phyloP scores from a whole-genome alignment of 2,888 invertebrate genomes.

The Orthosia gracilis region DNA sequence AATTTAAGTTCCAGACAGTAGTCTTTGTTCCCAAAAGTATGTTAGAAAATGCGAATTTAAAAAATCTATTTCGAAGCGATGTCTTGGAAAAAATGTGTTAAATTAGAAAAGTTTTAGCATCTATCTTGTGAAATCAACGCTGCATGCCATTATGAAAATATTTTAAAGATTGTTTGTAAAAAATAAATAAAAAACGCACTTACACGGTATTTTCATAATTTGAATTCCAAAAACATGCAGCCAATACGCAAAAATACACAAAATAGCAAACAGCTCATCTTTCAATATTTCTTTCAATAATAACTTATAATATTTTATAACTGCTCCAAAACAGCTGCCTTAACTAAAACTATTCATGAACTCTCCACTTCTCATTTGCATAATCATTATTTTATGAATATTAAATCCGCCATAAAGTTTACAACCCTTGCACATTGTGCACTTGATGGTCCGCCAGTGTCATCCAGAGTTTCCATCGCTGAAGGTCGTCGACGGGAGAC shows the following conservation, averaged over 20 bases:
- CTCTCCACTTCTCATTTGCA: conserved; percentile 52
- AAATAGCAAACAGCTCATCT: neutral
- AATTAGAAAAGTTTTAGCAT: conserved; percentile 43
- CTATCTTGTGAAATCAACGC: conserved; percentile 39
- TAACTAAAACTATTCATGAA: conserved; percentile 24
- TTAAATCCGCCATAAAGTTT: conserved; percentile 60
- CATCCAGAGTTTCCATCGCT: conserved; percentile 53
- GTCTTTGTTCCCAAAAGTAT: conserved; percentile 47
- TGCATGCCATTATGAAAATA: conserved; percentile 5
- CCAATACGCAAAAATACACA: neutral
- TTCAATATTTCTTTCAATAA: neutral
- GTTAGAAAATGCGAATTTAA: conserved; percentile 36
- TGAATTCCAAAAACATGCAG: neutral
- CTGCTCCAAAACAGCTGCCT: neutral
- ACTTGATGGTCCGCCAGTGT: conserved; percentile 42
- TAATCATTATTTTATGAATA: conserved; percentile 52
- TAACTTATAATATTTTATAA: neutral
- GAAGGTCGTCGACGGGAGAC: conserved; percentile 53
- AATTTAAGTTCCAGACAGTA: conserved; percentile 55
- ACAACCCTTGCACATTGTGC: conserved; percentile 55
- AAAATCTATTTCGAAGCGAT: conserved; percentile 13
- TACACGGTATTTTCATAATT: neutral
- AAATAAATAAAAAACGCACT: neutral
- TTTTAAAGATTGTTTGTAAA: neutral
- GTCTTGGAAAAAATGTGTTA: conserved; percentile 27